phyloP scores from a whole-genome alignment of 2,888 invertebrate species.

The Nipponacmea schrenckii region DNA sequence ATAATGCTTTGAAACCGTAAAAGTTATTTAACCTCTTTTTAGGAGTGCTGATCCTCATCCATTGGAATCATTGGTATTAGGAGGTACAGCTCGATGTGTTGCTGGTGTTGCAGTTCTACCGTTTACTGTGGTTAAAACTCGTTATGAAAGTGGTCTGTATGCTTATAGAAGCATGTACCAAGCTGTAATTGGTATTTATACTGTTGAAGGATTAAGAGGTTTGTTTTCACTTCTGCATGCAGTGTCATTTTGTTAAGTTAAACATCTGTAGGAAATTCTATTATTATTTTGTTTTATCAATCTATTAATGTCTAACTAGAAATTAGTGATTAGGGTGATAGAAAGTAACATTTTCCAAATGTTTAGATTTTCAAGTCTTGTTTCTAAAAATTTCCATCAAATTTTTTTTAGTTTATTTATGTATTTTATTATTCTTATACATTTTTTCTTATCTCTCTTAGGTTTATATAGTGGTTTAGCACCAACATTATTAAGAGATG shows the following conservation, averaged over 20 bases:
- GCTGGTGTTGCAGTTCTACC: conserved; percentile 85
- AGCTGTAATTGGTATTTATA: conserved; percentile 80
- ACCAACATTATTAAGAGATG: conserved; percentile 87
- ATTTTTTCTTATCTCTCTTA: conserved; percentile 35
- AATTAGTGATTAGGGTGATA: too few relatives aligned
- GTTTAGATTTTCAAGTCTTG: background rate
- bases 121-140: conserved; percentile 88
- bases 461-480: conserved; percentile 81
- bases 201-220: conserved; percentile 82
- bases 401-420: background rate
- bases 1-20: too few relatives aligned
- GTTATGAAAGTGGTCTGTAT: conserved; percentile 84
- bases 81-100: conserved; percentile 81
- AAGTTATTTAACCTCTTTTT: conserved; percentile 19
- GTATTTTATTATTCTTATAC: background rate
- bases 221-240: conserved; percentile 10
- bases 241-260: too few relatives aligned
- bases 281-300: too few relatives aligned
- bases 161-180: conserved; percentile 79
- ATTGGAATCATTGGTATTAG: conserved; percentile 79
- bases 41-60: conserved; percentile 73
- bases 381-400: background rate
- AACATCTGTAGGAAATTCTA: too few relatives aligned
- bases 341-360: too few relatives aligned
- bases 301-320: too few relatives aligned